phyloP scores from a whole-genome alignment of 2,888 invertebrate species.

The Tenthredo distinguenda region DNA sequence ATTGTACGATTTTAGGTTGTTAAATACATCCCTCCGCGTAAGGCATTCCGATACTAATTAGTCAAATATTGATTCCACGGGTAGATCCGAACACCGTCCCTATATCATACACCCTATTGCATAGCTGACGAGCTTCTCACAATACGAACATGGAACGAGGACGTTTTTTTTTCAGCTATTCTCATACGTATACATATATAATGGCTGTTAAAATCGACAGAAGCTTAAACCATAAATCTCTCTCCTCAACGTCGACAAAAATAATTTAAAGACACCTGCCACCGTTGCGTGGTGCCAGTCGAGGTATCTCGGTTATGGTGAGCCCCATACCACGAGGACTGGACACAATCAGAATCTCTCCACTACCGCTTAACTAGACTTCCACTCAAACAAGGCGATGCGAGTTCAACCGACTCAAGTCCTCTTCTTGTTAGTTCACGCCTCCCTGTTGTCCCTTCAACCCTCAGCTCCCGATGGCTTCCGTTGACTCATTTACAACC shows the following conservation, averaged over 20 bases:
- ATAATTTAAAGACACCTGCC: conserved; percentile 47
- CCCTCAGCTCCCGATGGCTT: conserved; percentile 27
- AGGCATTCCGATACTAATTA: conserved; percentile 45
- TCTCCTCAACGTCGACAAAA: conserved; percentile 17
- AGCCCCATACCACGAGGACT: background rate
- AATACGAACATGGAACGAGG: conserved; percentile 6
- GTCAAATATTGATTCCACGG: conserved; percentile 44
- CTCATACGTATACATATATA: background rate
- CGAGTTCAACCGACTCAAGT: background rate
- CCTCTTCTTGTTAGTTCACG: conserved; percentile 39
- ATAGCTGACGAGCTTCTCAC: conserved; percentile 34
- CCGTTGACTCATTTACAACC: conserved; percentile 31
- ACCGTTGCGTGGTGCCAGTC: background rate
- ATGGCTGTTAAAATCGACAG: conserved; percentile 31
- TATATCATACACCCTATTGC: conserved; percentile 11
- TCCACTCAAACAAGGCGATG: background rate
- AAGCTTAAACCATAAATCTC: conserved; percentile 41
- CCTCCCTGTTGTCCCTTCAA: conserved; percentile 16
- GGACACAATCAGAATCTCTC: conserved; percentile 31
- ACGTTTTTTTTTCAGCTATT: background rate
- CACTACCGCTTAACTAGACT: background rate
- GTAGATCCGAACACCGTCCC: background rate
- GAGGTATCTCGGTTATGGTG: conserved; percentile 28
- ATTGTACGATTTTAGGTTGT: conserved; percentile 35
- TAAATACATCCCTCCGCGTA: conserved; percentile 9